Evolutionary conservation across 1,140 invertebrate genomes (phyloP).

Genomic region (Planococcus citri): DNA sequence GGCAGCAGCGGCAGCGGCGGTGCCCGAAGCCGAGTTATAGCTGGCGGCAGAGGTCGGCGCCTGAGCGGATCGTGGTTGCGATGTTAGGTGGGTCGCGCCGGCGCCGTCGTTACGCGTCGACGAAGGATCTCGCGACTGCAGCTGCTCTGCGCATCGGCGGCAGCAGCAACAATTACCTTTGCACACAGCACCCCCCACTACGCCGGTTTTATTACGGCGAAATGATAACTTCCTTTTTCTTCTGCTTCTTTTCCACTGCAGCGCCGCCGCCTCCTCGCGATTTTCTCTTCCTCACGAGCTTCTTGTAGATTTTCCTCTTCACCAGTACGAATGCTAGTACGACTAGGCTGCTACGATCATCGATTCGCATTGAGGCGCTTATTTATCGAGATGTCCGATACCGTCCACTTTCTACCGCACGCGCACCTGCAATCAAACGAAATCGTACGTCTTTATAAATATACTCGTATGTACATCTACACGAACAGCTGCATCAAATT

Average conservation of each 20-base stretch:
- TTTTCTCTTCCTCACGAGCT: not conserved
- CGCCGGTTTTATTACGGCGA: conserved; percentile 12
- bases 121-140: not conserved
- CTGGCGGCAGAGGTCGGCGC: not conserved
- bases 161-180: conserved; percentile 18
- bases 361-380: conserved; percentile 1
- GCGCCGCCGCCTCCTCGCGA: not conserved
- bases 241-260: not conserved
- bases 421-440: not conserved
- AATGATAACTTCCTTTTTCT: not conserved
- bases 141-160: conserved; percentile 16
- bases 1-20: too few relatives aligned
- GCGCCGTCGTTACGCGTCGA: not conserved
- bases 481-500: too few relatives aligned
- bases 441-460: not conserved
- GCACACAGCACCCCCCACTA: conserved; percentile 18
- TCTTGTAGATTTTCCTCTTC: not conserved
- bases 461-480: too few relatives aligned
- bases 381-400: not conserved
- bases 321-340: not conserved
- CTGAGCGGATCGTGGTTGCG: not conserved
- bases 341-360: not conserved
- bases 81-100: not conserved
- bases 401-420: not conserved
- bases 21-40: not conserved